Evolutionary conservation across 2,113 vertebrate species (phyloP).

Genomic region (Monopterus albus): DNA sequence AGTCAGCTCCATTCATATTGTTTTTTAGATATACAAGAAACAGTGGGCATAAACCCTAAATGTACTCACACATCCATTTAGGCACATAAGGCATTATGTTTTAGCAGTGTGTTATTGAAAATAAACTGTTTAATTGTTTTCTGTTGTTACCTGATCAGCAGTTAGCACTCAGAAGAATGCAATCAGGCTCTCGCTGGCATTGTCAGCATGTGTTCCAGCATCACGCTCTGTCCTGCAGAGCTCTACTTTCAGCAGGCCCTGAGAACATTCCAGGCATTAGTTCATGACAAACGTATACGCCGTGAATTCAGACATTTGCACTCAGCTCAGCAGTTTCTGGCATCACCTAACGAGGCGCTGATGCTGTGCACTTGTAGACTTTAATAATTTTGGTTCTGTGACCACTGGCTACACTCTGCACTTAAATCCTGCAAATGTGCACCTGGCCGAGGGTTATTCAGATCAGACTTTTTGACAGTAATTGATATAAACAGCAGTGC

Average conservation of each 20-base stretch:
- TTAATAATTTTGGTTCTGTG: background rate
- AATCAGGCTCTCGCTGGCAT: background rate
- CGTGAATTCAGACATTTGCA: background rate
- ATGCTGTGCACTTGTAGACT: background rate
- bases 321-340: background rate
- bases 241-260: background rate
- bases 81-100: no score
- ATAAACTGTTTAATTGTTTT: background rate
- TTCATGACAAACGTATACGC: background rate
- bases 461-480: background rate
- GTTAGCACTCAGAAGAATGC: background rate
- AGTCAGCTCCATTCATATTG: conserved; percentile 45
- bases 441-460: background rate
- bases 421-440: background rate
- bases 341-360: no score
- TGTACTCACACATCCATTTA: background rate
- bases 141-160: conserved; percentile 31
- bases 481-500: background rate
- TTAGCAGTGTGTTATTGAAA: no score
- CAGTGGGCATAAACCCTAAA: conserved; percentile 26
- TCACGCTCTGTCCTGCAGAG: background rate
- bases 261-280: conserved; percentile 30
- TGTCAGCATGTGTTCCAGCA: background rate
- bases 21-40: conserved; percentile 43
- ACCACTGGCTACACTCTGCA: conserved; percentile 10